Evolutionary conservation across 2,888 invertebrate genomes (phyloP).

Genomic region (Stramonita haemastoma): DNA sequence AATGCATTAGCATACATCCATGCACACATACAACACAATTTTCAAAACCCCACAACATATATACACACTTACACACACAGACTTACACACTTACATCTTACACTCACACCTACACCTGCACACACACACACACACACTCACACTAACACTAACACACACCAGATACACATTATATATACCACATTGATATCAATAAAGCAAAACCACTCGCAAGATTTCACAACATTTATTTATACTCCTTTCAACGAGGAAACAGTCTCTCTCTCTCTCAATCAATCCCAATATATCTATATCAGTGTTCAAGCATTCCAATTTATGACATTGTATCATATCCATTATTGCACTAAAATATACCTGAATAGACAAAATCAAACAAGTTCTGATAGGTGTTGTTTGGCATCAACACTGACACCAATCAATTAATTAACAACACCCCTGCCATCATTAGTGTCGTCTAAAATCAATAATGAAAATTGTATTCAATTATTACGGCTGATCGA

Average conservation of each 20-base stretch:
- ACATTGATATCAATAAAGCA: not conserved
- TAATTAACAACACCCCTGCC: no score
- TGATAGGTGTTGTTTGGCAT: no score
- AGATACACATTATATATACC: not conserved
- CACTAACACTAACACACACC: not conserved
- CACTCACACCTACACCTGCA: not conserved
- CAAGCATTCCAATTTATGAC: not conserved
- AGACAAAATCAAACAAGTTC: not conserved
- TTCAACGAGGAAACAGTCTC: not conserved
- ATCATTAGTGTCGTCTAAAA: no score
- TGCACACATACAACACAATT: not conserved
- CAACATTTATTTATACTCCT: not conserved
- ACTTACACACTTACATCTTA: not conserved
- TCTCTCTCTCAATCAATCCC: not conserved
- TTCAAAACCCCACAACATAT: no score
- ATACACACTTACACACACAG: not conserved
- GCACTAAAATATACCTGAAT: constrained; percentile 8
- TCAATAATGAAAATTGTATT: no score
- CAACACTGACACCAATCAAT: no score
- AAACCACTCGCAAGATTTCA: not conserved
- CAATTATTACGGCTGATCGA: no score
- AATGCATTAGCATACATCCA: not conserved
- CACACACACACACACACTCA: not conserved
- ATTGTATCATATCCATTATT: not conserved
- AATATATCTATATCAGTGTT: not conserved